Evolutionary conservation across 2,888 invertebrate species (phyloP).

Genomic region (Lamellibrachia satsuma): DNA sequence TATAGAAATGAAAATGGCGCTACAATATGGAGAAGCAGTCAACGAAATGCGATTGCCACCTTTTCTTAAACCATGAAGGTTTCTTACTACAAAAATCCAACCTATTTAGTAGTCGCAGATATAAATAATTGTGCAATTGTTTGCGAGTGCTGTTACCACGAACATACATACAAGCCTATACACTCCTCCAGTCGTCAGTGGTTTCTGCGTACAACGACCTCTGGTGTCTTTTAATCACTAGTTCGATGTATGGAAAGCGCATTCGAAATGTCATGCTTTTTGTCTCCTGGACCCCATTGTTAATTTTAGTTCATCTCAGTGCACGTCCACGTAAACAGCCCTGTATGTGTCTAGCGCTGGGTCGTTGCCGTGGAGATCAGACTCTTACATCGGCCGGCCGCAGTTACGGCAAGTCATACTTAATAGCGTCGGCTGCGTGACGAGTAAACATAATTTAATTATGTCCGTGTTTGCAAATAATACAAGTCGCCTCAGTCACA

Average conservation of each 20-base stretch:
- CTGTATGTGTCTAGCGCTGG: not conserved
- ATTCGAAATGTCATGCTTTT: not conserved
- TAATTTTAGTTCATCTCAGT: not conserved
- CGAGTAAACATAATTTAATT: not conserved
- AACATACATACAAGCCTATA: too few relatives aligned
- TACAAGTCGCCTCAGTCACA: not conserved
- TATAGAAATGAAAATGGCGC: too few relatives aligned
- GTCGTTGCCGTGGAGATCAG: not conserved
- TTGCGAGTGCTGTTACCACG: too few relatives aligned
- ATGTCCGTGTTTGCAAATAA: conserved; percentile 13
- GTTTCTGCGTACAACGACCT: too few relatives aligned
- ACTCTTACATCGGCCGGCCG: not conserved
- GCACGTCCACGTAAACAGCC: not conserved
- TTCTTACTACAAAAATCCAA: too few relatives aligned
- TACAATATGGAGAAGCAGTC: too few relatives aligned
- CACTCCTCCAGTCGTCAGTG: too few relatives aligned
- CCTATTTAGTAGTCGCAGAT: too few relatives aligned
- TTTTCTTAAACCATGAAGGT: too few relatives aligned
- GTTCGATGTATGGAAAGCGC: not conserved
- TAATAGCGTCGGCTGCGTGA: not conserved
- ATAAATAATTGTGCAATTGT: too few relatives aligned
- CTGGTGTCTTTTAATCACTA: too few relatives aligned
- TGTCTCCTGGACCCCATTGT: not conserved
- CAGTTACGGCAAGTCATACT: not conserved
- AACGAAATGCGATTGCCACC: too few relatives aligned